phyloP scores from a whole-genome alignment of 2,113 vertebrate species.

The Bujurquina vittata region DNA sequence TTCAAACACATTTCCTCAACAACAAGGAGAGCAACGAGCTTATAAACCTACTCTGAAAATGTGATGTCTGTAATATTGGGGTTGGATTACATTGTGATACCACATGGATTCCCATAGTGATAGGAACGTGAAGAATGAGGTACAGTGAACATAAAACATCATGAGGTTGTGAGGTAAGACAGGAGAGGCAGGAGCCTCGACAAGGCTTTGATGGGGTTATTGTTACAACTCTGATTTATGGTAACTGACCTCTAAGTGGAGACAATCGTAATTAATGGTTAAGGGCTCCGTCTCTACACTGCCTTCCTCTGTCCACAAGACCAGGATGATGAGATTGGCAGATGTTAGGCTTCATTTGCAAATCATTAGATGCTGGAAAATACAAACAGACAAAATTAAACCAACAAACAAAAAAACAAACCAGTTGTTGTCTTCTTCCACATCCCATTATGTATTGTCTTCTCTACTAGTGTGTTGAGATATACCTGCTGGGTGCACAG shows the following conservation, averaged over 20 bases:
- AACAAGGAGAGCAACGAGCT: not conserved
- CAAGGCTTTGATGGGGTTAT: conserved; percentile 58
- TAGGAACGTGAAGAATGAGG: not conserved
- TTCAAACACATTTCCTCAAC: not conserved
- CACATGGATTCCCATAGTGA: not conserved
- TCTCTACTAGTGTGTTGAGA: not conserved
- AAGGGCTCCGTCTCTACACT: not conserved
- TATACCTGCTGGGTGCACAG: not conserved
- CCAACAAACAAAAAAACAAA: not conserved
- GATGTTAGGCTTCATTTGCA: not conserved
- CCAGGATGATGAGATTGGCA: not conserved
- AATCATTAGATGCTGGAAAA: not conserved
- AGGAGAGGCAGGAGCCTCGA: conserved; percentile 67
- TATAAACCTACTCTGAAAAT: not conserved
- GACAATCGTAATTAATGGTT: conserved; percentile 45
- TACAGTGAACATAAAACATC: conserved; percentile 60
- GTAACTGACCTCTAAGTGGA: conserved; percentile 55
- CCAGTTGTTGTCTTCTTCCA: not conserved
- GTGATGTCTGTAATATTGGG: not conserved
- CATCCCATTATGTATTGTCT: not conserved
- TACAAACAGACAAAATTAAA: not conserved
- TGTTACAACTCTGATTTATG: conserved; percentile 57
- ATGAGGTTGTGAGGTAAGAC: conserved; percentile 58
- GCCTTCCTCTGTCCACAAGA: not conserved
- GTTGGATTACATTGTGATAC: not conserved